Percentiles rank a stretch among this genome's conserved stretches.
phyloP scores from a whole-genome alignment of 2,888 invertebrate genomes.

The Drosophila kambysellisi region DNA sequence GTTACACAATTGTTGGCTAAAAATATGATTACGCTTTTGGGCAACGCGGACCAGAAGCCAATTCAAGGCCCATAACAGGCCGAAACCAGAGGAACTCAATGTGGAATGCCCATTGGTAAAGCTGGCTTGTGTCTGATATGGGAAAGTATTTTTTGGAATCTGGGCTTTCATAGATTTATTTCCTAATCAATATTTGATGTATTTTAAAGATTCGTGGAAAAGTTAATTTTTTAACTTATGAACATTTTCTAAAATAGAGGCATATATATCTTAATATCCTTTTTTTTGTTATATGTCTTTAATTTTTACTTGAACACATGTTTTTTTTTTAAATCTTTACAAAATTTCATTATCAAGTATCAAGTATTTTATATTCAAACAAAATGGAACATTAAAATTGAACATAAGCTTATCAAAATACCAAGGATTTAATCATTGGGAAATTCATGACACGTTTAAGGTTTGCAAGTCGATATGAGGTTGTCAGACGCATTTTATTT shows the following conservation, averaged over 20 bases:
- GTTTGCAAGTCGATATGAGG: slow-evolving; percentile 40
- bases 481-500: slow-evolving; percentile 53
- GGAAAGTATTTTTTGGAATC: not conserved
- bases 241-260: not conserved
- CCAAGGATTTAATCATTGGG: not conserved
- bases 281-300: not conserved
- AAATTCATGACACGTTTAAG: slow-evolving; percentile 67
- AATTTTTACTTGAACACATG: not conserved
- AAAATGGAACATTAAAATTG: not conserved
- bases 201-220: not conserved
- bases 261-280: not conserved
- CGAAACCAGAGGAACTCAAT: slow-evolving; percentile 10
- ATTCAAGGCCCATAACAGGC: slow-evolving; percentile 1
- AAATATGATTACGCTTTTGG: slow-evolving; percentile 67
- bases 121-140: not conserved
- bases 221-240: not conserved
- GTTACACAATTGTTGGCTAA: slow-evolving; percentile 73
- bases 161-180: not conserved
- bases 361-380: not conserved
- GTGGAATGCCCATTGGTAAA: slow-evolving; percentile 8
- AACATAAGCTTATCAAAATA: not conserved
- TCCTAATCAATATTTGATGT: not conserved
- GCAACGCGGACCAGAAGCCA: slow-evolving; percentile 24
- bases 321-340: not conserved
- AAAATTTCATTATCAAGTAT: not conserved